Evolutionary conservation across 37 sponge, comb jelly and placozoan genomes (phyloP).

Genomic region (Geodia barretti): DNA sequence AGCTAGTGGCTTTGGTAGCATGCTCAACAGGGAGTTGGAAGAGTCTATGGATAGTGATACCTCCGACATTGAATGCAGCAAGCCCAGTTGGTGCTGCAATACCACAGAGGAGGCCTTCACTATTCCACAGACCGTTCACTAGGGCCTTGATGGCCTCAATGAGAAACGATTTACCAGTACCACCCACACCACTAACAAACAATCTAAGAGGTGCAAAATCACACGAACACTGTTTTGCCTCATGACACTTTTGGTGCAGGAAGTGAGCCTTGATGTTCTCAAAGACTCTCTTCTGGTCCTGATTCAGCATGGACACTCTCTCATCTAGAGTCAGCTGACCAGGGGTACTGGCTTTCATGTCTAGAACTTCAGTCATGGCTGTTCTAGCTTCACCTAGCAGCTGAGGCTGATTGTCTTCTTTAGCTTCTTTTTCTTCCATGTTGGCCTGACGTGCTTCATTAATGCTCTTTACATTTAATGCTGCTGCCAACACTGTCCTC

Average conservation of each 20-base stretch:
- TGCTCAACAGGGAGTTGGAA: constrained; percentile 54
- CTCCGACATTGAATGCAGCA: constrained; percentile 48
- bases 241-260: constrained; percentile 1
- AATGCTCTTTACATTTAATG: constrained; percentile 7
- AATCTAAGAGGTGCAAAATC: no score
- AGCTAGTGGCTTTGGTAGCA: constrained; percentile 36
- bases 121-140: no score
- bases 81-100: constrained; percentile 57
- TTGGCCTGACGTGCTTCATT: constrained; percentile 44
- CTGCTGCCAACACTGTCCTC: constrained; percentile 33
- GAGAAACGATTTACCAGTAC: no score
- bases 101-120: no score
- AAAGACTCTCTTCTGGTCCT: constrained; percentile 51
- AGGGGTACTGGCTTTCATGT: not conserved
- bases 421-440: no score
- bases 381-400: constrained; percentile 45
- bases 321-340: constrained; percentile 14
- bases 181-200: no score
- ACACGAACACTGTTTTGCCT: no score
- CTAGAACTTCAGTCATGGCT: constrained; percentile 39
- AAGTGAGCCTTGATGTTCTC: constrained; percentile 20
- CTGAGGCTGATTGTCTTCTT: constrained; percentile 19
- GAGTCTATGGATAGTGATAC: constrained; percentile 39
- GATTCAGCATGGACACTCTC: constrained; percentile 54
- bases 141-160: no score